These are phyloP conservation scores for Lepus oiostolus DNA, from an alignment of 2,797 vertebrate species.

Conservation along the genomic window DNA sequence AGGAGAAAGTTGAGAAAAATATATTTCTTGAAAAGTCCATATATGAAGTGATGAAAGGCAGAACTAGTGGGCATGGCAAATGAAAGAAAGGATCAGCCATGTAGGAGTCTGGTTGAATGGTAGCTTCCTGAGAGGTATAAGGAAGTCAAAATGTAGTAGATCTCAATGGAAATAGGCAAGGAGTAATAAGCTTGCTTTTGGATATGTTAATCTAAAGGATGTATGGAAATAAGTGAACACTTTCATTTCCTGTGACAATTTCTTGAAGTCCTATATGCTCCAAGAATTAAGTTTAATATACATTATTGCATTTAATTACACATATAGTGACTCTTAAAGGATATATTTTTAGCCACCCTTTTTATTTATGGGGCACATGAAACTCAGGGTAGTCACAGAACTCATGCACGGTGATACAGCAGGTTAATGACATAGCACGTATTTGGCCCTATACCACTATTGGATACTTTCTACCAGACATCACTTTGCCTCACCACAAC, in stretches of 20 bases:
- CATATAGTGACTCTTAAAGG: neutral
- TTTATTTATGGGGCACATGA: constrained; percentile 12
- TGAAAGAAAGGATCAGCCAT: neutral
- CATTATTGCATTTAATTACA: neutral
- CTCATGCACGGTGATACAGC: neutral
- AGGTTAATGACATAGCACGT: neutral
- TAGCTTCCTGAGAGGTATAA: neutral
- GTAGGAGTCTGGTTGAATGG: neutral
- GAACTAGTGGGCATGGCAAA: neutral
- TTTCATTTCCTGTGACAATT: constrained; percentile 7
- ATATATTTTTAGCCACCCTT: neutral
- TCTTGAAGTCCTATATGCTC: neutral
- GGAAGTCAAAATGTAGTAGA: neutral
- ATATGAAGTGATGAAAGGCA: neutral
- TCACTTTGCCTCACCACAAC: neutral
- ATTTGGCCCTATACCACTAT: neutral
- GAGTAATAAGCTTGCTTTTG: neutral
- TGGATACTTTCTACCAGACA: neutral
- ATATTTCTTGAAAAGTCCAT: neutral
- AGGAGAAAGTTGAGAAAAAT: neutral
- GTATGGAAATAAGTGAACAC: neutral
- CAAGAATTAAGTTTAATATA: neutral
- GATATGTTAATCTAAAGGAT: neutral
- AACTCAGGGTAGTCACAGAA: neutral
- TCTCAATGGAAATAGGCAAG: neutral